Evolutionary conservation across 2,797 vertebrate species (phyloP), one percentile per base, ranked within the genome.

Genomic region (Esox lucius): DNA sequence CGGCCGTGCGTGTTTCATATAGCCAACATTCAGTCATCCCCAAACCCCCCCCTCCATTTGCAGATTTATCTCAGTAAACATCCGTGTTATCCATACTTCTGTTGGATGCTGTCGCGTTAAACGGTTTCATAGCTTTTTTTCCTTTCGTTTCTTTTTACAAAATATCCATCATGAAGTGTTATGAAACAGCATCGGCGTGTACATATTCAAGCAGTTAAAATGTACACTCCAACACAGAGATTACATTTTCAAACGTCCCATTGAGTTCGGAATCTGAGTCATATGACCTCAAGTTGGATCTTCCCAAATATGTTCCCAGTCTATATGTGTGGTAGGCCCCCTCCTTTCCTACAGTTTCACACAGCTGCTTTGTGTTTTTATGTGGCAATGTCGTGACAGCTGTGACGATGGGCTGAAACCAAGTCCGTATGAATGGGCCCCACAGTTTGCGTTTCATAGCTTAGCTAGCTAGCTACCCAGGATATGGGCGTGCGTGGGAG

Each of bases 321-420:
- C 17, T 62, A 2, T 64, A 24, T 26, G 11, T n/a, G 4, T 64
- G 65, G 62, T 65, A 22, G 33, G 28, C 31, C 11, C 28, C 16
- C 62, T 16, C 62, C 31, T 28, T 65, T 26, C 13, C 62, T 8
- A 15, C 26, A 13, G 5, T 12, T 1, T 12, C 17, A 62, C 17
- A 33, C 31, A 16, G 31, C 22, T 28, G 26, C 62, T 65, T 31
- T 26, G 62, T 42, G 71, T 59, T 72, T 72, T 8, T 76, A 59
- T 8, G 1, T 66, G 71, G 42, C 68, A 67, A 76, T 74, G 68
- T 80, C 61, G 75, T 78, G 67, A 39, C 68, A 74, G 33, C 68
- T 49, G 33, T 75, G 62, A 81, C 64, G 53, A 72, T 26, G 12
- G 46, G 19, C 71, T 78, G 74, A 78, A 73, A 69, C 56, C 71